Conservation (phyloP, 1,140 invertebrate species). For the Aphelenchoides avenae region DNA sequence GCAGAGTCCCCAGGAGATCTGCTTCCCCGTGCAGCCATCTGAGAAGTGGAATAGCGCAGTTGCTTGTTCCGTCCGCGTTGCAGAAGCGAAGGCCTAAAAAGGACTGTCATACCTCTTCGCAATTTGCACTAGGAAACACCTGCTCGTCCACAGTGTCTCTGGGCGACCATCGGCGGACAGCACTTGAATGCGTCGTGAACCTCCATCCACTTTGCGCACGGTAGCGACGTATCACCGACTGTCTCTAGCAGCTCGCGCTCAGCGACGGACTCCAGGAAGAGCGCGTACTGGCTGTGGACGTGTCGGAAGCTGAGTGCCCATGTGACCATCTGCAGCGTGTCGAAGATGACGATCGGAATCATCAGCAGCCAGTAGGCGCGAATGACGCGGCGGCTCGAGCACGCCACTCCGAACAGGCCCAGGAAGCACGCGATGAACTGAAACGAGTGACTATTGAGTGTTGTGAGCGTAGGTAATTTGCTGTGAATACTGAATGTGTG, state of each 20-base stretch:
- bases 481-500: too few species aligned
- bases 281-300: slow-evolving; percentile 3
- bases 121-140: too few species aligned
- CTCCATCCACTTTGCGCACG: slow-evolving; percentile 21
- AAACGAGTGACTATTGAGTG: slow-evolving; percentile 11
- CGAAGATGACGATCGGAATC: slow-evolving; percentile 18
- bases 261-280: not conserved
- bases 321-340: slow-evolving; percentile 4
- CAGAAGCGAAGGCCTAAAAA: too few species aligned
- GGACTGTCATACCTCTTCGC: too few species aligned
- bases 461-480: not conserved
- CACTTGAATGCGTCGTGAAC: slow-evolving; percentile 15
- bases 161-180: slow-evolving; percentile 4
- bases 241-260: not conserved
- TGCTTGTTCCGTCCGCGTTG: too few species aligned
- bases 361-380: slow-evolving; percentile 33
- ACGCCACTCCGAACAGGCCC: slow-evolving; percentile 31
- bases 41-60: slow-evolving; percentile 14
- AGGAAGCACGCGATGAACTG: slow-evolving; percentile 28
- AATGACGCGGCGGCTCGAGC: slow-evolving; percentile 19
- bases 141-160: too few species aligned
- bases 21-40: slow-evolving; percentile 35
- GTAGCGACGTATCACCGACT: slow-evolving; percentile 1
- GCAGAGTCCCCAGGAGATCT: slow-evolving; percentile 24
- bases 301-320: slow-evolving; percentile 13